These are phyloP conservation scores for Brachyopa scutellaris DNA, from an alignment of 2,888 invertebrate genomes.

Conservation along the genomic window DNA sequence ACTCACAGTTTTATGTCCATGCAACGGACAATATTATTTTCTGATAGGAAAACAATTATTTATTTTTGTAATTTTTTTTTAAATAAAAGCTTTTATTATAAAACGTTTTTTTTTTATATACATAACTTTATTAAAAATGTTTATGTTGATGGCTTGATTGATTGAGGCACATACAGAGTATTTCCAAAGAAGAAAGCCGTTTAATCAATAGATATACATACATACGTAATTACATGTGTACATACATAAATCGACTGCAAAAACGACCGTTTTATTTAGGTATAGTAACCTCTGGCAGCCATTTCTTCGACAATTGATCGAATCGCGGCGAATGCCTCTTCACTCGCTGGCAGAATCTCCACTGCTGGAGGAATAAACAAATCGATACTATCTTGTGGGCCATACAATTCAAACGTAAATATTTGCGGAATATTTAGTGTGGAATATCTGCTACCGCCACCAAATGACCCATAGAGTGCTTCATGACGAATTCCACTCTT, in stretches of 20 bases:
- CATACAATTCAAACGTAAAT: constrained; percentile 81
- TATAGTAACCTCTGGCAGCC: constrained; percentile 78
- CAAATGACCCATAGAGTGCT: constrained; percentile 81
- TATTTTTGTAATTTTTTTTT: too few species aligned
- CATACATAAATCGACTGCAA: background rate
- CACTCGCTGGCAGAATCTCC: constrained; percentile 79
- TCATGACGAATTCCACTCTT: constrained; percentile 80
- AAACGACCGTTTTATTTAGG: constrained; percentile 69
- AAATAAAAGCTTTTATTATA: too few species aligned
- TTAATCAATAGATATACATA: too few species aligned
- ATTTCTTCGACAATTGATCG: constrained; percentile 79
- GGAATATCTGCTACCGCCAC: constrained; percentile 80
- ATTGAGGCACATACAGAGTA: too few species aligned
- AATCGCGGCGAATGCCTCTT: constrained; percentile 80
- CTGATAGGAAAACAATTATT: too few species aligned
- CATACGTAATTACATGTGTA: too few species aligned
- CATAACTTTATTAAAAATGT: too few species aligned
- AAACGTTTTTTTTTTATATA: too few species aligned
- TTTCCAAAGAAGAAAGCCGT: too few species aligned
- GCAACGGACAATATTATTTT: too few species aligned
- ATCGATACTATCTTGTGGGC: constrained; percentile 79
- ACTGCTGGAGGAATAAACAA: constrained; percentile 80
- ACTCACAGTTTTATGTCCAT: too few species aligned
- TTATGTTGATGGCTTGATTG: too few species aligned
- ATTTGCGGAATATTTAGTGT: constrained; percentile 79